Evolutionary conservation across 2,797 vertebrate genomes (phyloP).

Genomic region (Lophius americanus): DNA sequence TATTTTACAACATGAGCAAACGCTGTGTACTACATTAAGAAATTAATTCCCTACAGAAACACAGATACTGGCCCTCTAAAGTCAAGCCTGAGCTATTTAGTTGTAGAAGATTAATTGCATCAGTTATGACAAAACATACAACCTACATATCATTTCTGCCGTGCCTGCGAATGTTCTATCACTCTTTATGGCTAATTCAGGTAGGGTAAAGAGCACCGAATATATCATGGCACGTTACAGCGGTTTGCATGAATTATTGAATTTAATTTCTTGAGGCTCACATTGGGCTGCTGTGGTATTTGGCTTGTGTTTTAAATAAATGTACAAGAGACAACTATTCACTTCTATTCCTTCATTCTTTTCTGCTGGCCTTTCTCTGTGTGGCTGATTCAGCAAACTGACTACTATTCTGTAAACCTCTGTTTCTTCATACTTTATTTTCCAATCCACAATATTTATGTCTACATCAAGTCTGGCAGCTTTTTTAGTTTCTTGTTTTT

Average conservation of each 20-base stretch:
- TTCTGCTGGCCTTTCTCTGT: neutral
- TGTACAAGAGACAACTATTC: constrained; percentile 10
- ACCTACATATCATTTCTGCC: constrained; percentile 61
- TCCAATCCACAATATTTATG: neutral
- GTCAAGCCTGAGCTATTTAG: constrained; percentile 38
- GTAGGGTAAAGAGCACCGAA: constrained; percentile 39
- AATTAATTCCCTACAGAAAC: constrained; percentile 52
- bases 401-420: neutral
- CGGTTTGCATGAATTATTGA: constrained; percentile 46
- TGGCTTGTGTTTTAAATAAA: constrained; percentile 26
- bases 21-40: constrained; percentile 49
- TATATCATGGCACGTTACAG: constrained; percentile 44
- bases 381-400: no score
- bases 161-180: constrained; percentile 51
- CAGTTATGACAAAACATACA: constrained; percentile 58
- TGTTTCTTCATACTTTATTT: neutral
- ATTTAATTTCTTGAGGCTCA: constrained; percentile 46
- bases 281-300: constrained; percentile 51
- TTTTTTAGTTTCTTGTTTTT: no score
- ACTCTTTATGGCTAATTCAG: constrained; percentile 52
- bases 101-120: constrained; percentile 38
- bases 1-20: constrained; percentile 49
- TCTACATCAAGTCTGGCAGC: no score
- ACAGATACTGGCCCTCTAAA: constrained; percentile 26
- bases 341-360: neutral